phyloP scores from a whole-genome alignment of 2,888 invertebrate genomes.

The Thereva unica region DNA sequence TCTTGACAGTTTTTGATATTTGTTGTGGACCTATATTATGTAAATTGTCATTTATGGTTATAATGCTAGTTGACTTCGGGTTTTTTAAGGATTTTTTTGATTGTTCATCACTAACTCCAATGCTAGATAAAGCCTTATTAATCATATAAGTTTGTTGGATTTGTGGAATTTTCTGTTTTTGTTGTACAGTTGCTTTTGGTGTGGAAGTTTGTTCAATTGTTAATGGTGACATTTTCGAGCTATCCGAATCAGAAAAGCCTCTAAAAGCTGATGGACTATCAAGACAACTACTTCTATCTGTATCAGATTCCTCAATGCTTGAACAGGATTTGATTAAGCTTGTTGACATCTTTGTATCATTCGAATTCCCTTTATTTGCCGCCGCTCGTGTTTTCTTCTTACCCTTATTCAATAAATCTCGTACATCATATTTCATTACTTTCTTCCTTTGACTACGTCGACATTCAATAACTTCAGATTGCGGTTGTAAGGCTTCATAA shows the following conservation, averaged over 20 bases:
- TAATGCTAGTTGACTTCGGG: too few species aligned
- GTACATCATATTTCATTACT: slow-evolving; percentile 55
- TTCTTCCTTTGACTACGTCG: slow-evolving; percentile 56
- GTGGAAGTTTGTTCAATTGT: slow-evolving; percentile 17
- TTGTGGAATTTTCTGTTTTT: not conserved
- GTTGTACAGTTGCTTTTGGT: not conserved
- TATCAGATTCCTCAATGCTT: slow-evolving; percentile 21
- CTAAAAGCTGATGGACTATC: slow-evolving; percentile 36
- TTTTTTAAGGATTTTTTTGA: too few species aligned
- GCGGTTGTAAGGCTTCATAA: not conserved
- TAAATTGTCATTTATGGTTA: too few species aligned
- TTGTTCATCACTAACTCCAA: too few species aligned
- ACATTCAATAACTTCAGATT: slow-evolving; percentile 45
- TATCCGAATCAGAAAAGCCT: slow-evolving; percentile 38
- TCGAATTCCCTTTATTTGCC: slow-evolving; percentile 49
- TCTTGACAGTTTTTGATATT: too few species aligned
- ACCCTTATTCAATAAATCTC: slow-evolving; percentile 54
- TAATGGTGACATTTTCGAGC: slow-evolving; percentile 13
- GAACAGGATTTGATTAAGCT: not conserved
- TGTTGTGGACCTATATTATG: too few species aligned
- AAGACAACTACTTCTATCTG: slow-evolving; percentile 20
- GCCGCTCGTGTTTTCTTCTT: slow-evolving; percentile 55
- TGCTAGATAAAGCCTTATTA: too few species aligned
- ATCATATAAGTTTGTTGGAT: not conserved
- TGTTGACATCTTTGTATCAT: not conserved